Evolutionary conservation across 2,797 vertebrate genomes (phyloP).

Genomic region (Limosa lapponica): DNA sequence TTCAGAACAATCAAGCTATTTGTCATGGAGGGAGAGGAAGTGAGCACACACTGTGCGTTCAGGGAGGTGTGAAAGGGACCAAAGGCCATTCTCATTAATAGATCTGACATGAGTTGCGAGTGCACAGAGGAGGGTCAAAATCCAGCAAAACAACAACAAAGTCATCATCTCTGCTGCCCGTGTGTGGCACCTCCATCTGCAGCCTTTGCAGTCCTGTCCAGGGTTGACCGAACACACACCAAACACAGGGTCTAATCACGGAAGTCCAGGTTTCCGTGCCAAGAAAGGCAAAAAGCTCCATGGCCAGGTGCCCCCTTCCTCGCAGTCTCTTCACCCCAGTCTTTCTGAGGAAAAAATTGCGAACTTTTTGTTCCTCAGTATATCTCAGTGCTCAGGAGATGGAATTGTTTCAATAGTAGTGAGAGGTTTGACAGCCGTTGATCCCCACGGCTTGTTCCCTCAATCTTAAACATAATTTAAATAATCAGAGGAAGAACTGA

Average conservation of each 20-base stretch:
- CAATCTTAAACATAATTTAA: background rate
- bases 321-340: background rate
- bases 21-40: background rate
- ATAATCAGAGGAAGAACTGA: background rate
- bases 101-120: background rate
- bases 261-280: background rate
- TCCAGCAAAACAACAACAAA: background rate
- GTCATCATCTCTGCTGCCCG: background rate
- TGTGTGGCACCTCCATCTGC: background rate
- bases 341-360: background rate
- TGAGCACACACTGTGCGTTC: background rate
- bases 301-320: background rate
- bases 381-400: background rate
- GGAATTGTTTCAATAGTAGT: background rate
- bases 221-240: background rate
- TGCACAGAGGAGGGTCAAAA: background rate
- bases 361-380: background rate
- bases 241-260: accelerated
- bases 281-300: background rate
- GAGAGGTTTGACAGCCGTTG: background rate
- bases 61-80: background rate
- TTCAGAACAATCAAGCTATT: background rate
- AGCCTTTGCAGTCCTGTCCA: background rate
- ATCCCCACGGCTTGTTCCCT: background rate
- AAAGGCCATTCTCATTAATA: background rate